Conservation (phyloP, 2,797 vertebrate genomes). For the Lithobates sylvaticus region DNA sequence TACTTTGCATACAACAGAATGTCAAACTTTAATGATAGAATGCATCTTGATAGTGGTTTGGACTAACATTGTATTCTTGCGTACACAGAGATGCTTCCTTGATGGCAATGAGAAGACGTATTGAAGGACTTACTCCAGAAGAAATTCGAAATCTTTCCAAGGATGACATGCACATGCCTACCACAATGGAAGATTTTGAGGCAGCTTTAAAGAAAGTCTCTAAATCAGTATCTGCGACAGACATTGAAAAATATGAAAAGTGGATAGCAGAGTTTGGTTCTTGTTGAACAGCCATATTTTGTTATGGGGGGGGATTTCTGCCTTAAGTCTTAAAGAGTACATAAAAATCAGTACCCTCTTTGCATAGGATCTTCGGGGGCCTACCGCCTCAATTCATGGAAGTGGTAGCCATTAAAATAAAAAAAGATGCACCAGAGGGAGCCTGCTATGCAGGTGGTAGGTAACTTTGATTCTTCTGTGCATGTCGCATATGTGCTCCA, state of each 20-base stretch:
- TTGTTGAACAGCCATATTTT: slow-evolving; percentile 77
- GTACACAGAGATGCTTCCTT: slow-evolving; percentile 90
- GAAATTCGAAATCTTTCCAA: slow-evolving; percentile 95
- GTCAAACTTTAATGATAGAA: too few species aligned
- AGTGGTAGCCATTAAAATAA: too few species aligned
- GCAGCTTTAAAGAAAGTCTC: slow-evolving; percentile 94
- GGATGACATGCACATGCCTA: slow-evolving; percentile 99
- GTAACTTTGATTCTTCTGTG: not conserved
- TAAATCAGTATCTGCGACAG: slow-evolving; percentile 92
- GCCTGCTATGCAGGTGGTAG: too few species aligned
- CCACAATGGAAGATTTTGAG: slow-evolving; percentile 98
- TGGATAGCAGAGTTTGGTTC: slow-evolving; percentile 98
- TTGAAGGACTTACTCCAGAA: slow-evolving; percentile 94
- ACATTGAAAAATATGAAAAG: slow-evolving; percentile 96
- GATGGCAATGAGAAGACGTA: slow-evolving; percentile 97
- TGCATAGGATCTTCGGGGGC: not conserved
- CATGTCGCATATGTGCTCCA: slow-evolving; percentile 18
- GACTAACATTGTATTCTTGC: not conserved
- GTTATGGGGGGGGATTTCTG: slow-evolving; percentile 66
- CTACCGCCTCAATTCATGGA: not conserved
- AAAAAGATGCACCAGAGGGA: too few species aligned
- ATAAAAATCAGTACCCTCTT: not conserved
- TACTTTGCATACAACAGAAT: too few species aligned
- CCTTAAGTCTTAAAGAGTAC: slow-evolving; percentile 68
- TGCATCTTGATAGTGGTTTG: not conserved